phyloP scores from a whole-genome alignment of 2,888 invertebrate species.

The Sphaerophoria taeniata region DNA sequence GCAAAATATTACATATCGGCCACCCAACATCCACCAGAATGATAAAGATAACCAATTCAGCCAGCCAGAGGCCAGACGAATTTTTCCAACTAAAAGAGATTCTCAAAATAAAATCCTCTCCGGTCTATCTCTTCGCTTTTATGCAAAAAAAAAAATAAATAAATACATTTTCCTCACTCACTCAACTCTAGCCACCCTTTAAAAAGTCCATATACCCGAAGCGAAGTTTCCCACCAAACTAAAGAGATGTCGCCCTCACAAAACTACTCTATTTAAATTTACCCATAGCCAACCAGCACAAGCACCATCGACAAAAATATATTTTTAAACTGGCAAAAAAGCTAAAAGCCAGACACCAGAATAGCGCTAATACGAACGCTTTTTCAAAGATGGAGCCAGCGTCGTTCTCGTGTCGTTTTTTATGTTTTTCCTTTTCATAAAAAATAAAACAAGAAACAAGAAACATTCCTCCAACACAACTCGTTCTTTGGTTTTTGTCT shows the following conservation, averaged over 20 bases:
- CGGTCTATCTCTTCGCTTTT: slow-evolving; percentile 38
- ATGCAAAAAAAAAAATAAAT: background rate
- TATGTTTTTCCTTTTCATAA: no score
- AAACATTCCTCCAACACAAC: slow-evolving; percentile 65
- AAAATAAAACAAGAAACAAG: slow-evolving; percentile 71
- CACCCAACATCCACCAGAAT: no score
- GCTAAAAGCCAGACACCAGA: slow-evolving; percentile 77
- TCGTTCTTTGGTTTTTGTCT: slow-evolving; percentile 66
- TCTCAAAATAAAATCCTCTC: slow-evolving; percentile 35
- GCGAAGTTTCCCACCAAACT: slow-evolving; percentile 47
- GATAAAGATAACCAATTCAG: no score
- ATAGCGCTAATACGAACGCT: slow-evolving; percentile 61
- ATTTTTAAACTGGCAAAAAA: slow-evolving; percentile 73
- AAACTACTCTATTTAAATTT: slow-evolving; percentile 66
- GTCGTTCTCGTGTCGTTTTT: slow-evolving; percentile 63
- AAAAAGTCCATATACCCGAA: background rate
- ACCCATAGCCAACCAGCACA: slow-evolving; percentile 45
- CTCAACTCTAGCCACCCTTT: slow-evolving; percentile 28
- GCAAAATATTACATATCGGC: no score
- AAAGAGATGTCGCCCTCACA: slow-evolving; percentile 67
- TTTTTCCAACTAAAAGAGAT: slow-evolving; percentile 32
- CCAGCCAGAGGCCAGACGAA: no score
- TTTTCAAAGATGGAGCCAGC: slow-evolving; percentile 78
- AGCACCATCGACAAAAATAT: slow-evolving; percentile 35
- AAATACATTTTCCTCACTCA: slow-evolving; percentile 29